Evolutionary conservation across 2,113 vertebrate genomes (phyloP), one percentile per base, ranked within the genome.

Genomic region (Epinephelus moara): DNA sequence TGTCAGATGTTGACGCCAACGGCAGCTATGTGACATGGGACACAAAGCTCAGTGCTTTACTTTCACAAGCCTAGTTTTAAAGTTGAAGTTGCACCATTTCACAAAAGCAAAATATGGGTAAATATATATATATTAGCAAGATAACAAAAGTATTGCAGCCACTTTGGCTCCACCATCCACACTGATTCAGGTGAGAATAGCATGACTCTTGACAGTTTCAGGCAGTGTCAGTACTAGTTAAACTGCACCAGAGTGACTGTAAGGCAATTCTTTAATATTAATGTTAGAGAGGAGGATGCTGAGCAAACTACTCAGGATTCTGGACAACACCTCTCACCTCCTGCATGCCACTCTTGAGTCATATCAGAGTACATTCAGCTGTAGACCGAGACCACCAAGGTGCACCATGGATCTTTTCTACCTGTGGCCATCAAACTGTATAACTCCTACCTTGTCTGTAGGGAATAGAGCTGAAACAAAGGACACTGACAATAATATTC

Each of bases 1-100:
- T 86, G 84, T 70, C 56, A 13, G 17, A 2, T 12, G 12, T 75
- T 30, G 27, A 75, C 53, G 30, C 55, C 56, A 50, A 17, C 47
- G 13, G 1, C 12, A 14, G 18, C 14, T 49, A 1, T 49, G 18
- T 64, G 59, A 6, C 25, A 11, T 10, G 42, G 1, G 45, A n/a
- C 10, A 56, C 2, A 53, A 21, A 45, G 33, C 18, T 14, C 1
- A 2, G 1, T 27, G 6, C 14, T 52, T 14, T 27, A 6, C 15
- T 37, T 9, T 5, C 4, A 21, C 19, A 3, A 47, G 9, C 15
- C 19, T 18, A 14, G 10, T 13, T 53, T 21, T 14, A 59, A 42
- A 42, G 11, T 11, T 42, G 13, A 63, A 3, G 2, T 64, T 23
- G 7, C 2, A 14, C 13, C 47, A 2, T 15, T 49, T 49, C 3